Conservation (phyloP, 2,888 invertebrate species). For the Ashinkailepas kermadecensis region DNA sequence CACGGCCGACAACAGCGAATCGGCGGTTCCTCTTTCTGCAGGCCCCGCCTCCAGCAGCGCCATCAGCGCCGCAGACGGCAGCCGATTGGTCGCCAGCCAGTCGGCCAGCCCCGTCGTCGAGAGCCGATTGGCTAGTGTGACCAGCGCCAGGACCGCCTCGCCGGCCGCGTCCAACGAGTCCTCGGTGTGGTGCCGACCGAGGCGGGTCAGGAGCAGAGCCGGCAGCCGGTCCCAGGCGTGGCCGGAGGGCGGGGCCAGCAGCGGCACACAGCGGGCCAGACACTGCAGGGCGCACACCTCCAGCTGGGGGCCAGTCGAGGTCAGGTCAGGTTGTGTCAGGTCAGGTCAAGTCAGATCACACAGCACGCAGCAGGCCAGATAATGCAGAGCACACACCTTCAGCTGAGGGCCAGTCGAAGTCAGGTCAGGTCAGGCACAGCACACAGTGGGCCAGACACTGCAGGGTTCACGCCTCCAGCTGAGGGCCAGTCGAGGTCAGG, state of each 20-base stretch:
- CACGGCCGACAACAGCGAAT: not conserved
- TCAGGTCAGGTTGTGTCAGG: no score
- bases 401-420: no score
- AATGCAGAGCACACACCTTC: no score
- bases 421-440: no score
- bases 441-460: no score
- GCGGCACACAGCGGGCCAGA: not conserved
- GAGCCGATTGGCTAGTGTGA: not conserved
- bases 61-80: not conserved
- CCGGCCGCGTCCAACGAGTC: not conserved
- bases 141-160: not conserved
- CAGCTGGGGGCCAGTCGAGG: not conserved
- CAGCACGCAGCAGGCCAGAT: not conserved
- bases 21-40: not conserved
- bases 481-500: no score
- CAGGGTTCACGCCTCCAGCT: no score
- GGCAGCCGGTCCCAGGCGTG: conserved; percentile 25
- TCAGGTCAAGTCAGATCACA: not conserved
- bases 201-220: not conserved
- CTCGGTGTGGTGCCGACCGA: not conserved
- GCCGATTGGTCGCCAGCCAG: not conserved
- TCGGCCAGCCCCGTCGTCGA: not conserved
- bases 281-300: not conserved
- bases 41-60: not conserved
- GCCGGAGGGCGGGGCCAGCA: conserved; percentile 28